A percentile compares a stretch with the other conserved stretches of the same genome.
phyloP scores from a whole-genome alignment of 2,113 vertebrate species.

The Natator depressus region DNA sequence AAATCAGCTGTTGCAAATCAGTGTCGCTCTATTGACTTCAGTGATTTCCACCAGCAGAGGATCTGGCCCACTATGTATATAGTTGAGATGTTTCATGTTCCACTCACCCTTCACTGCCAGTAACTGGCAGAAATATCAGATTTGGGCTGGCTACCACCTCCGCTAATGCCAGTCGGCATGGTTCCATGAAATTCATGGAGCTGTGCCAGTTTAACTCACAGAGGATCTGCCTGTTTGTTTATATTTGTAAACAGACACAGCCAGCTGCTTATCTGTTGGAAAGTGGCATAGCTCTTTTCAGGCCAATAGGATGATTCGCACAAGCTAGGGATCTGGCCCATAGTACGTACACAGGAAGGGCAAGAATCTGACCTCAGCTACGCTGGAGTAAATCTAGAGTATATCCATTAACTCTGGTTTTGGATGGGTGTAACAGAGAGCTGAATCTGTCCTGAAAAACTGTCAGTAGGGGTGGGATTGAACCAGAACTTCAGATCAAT shows the following conservation, averaged over 20 bases:
- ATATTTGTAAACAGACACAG: not conserved
- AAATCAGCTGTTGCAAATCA: rapidly evolving
- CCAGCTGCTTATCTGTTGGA: not conserved
- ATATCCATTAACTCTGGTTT: not conserved
- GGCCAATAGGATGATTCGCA: not conserved
- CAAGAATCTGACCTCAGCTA: not conserved
- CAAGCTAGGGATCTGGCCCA: not conserved
- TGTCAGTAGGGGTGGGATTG: not conserved
- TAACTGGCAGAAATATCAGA: not conserved
- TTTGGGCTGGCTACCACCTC: rapidly evolving
- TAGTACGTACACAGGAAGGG: not conserved
- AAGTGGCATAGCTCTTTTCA: not conserved
- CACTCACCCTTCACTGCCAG: not conserved
- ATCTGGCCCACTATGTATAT: not conserved
- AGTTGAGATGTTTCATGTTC: not conserved
- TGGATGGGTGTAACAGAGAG: not conserved
- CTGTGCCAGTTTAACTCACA: rapidly evolving
- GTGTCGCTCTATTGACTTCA: rapidly evolving
- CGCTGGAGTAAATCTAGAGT: not conserved
- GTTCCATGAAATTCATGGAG: not conserved
- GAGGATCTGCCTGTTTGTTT: not conserved
- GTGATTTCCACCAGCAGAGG: not conserved
- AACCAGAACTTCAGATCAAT: not conserved
- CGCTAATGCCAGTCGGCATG: rapidly evolving
- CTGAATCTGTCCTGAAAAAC: not conserved